Evolutionary conservation across 2,113 vertebrate genomes (phyloP).

Genomic region (Tragelaphus strepsiceros): DNA sequence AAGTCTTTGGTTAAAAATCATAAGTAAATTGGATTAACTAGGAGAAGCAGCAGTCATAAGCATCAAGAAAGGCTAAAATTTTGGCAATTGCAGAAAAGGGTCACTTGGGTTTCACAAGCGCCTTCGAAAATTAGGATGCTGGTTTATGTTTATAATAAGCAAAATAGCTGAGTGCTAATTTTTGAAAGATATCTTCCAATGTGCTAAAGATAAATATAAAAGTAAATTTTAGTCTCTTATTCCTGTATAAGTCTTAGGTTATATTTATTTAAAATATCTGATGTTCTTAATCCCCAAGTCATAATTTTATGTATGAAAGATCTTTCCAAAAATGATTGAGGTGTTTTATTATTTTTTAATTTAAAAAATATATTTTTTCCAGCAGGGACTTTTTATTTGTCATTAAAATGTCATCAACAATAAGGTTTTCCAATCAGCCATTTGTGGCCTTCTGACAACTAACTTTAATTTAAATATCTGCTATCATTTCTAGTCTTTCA

Average conservation of each 20-base stretch:
- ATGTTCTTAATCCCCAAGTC: not conserved
- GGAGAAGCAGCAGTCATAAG: conserved; percentile 53
- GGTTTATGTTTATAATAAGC: not conserved
- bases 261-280: not conserved
- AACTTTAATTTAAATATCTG: not conserved
- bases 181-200: conserved; percentile 51
- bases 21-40: conserved; percentile 52
- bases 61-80: conserved; percentile 36
- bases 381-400: not conserved
- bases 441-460: not conserved
- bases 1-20: conserved; percentile 56
- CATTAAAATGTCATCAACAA: not conserved
- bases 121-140: conserved; percentile 23
- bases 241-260: not conserved
- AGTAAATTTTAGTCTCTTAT: not conserved
- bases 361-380: not conserved
- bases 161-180: conserved; percentile 51
- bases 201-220: conserved; percentile 28
- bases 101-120: conserved; percentile 53
- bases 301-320: not conserved
- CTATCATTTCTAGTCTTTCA: not conserved
- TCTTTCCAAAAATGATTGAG: not conserved
- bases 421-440: not conserved
- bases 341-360: not conserved
- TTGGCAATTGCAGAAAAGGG: conserved; percentile 28